Evolutionary conservation across 2,888 invertebrate genomes (phyloP).

Genomic region (Morpho deidamia): DNA sequence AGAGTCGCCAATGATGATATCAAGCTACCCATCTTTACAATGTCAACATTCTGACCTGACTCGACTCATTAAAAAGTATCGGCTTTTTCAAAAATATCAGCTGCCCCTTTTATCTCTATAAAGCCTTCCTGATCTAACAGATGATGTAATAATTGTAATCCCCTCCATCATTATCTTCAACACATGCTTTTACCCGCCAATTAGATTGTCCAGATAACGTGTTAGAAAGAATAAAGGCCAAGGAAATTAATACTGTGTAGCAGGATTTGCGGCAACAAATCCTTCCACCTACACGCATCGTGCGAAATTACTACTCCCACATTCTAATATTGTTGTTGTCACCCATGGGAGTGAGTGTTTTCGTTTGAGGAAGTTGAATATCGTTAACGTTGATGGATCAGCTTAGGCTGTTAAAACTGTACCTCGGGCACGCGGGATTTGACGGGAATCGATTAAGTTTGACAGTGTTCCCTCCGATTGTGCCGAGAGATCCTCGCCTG

Average conservation of each 20-base stretch:
- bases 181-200: conserved; percentile 44
- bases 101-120: conserved; percentile 60
- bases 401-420: conserved; percentile 40
- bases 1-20: conserved; percentile 49
- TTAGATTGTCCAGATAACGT: conserved; percentile 20
- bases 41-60: conserved; percentile 52
- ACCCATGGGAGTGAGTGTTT: conserved; percentile 10
- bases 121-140: conserved; percentile 53
- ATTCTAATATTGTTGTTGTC: conserved; percentile 16
- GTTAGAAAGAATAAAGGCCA: conserved; percentile 24
- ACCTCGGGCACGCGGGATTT: conserved; percentile 39
- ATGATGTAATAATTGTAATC: conserved; percentile 70
- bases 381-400: conserved; percentile 25
- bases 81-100: conserved; percentile 55
- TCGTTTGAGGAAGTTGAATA: conserved; percentile 16
- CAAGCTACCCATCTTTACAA: conserved; percentile 38
- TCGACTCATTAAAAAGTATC: conserved; percentile 63
- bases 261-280: conserved; percentile 33
- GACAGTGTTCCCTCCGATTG: conserved; percentile 61
- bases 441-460: conserved; percentile 69
- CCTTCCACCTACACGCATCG: conserved; percentile 36
- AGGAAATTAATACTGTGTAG: conserved; percentile 35
- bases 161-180: conserved; percentile 55
- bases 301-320: conserved; percentile 29
- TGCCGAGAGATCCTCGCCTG: conserved; percentile 47